phyloP scores from a whole-genome alignment of 2,888 invertebrate genomes.

The Sisyra terminalis region DNA sequence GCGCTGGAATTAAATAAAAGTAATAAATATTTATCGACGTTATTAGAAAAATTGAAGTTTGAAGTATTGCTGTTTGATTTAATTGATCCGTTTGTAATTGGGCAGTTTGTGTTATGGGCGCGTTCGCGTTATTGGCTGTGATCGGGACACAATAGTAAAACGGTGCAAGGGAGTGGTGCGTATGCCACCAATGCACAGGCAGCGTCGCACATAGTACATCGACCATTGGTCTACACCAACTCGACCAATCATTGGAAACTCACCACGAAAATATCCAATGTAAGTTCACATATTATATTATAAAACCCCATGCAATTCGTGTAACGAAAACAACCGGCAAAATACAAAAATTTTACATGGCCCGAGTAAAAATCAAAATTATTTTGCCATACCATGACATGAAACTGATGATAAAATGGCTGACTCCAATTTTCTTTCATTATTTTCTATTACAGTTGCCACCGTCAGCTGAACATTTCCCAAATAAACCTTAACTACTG shows the following conservation, averaged over 20 bases:
- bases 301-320: slow-evolving; percentile 27
- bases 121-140: slow-evolving; percentile 7
- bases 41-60: too few species aligned
- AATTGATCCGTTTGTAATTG: slow-evolving; percentile 6
- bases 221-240: slow-evolving; percentile 73
- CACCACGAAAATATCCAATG: slow-evolving; percentile 54
- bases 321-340: slow-evolving; percentile 20
- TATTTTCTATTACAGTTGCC: background rate
- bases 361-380: background rate
- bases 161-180: slow-evolving; percentile 43
- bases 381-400: background rate
- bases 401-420: background rate
- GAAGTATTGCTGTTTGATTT: background rate
- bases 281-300: slow-evolving; percentile 54
- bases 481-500: background rate
- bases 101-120: slow-evolving; percentile 6
- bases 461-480: background rate
- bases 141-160: slow-evolving; percentile 14
- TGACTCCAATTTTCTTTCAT: background rate
- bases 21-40: too few species aligned
- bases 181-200: slow-evolving; percentile 58
- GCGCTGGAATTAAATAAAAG: too few species aligned
- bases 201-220: slow-evolving; percentile 47
- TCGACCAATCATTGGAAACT: slow-evolving; percentile 82
- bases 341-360: slow-evolving; percentile 15